These are phyloP conservation scores for Gorsachius goisagi DNA, from an alignment of 2,113 vertebrate genomes.

Conservation along the genomic window DNA sequence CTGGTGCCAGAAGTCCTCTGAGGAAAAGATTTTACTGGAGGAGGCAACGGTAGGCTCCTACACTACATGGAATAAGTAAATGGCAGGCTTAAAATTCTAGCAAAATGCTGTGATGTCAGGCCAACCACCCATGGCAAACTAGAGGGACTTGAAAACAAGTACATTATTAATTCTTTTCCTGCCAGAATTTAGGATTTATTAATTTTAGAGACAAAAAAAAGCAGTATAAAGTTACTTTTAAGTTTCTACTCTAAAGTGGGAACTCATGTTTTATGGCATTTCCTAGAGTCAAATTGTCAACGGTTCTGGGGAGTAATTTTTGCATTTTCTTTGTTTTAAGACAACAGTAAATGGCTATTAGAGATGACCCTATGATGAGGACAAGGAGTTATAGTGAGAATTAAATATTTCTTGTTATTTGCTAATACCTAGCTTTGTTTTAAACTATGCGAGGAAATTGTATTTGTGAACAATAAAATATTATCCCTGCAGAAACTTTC, in stretches of 20 bases:
- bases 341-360: neutral
- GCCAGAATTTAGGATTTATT: neutral
- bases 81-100: neutral
- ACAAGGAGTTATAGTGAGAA: neutral
- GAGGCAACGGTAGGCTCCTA: neutral
- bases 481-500: neutral
- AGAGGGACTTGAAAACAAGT: neutral
- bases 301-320: neutral
- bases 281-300: neutral
- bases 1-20: neutral
- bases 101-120: neutral
- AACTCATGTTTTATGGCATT: neutral
- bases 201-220: neutral
- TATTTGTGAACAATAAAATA: neutral
- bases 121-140: neutral
- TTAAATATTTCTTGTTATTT: neutral
- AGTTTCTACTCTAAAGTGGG: neutral
- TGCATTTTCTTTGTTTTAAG: neutral
- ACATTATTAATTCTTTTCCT: neutral
- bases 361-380: neutral
- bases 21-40: conserved; percentile 1
- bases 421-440: neutral
- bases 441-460: neutral
- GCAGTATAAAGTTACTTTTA: neutral
- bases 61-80: neutral